Evolutionary conservation across 2,888 invertebrate species (phyloP), one percentile per base, ranked within the genome.

Genomic region (Syrphus vitripennis): DNA sequence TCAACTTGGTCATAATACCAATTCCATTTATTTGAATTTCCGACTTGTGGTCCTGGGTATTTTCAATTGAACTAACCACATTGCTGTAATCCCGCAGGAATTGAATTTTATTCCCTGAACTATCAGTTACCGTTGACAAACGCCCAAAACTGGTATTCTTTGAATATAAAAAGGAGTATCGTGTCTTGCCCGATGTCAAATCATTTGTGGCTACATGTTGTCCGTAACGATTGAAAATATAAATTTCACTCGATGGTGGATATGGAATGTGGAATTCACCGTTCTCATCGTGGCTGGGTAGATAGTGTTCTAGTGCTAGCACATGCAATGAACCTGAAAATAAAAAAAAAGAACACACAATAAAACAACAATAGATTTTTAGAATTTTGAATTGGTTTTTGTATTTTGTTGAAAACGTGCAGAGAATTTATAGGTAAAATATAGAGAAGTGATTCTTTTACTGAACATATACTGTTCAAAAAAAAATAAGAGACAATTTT

Each of bases 101-200:
- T 90, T 97, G 96, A 89, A 99, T 96, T 93, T 97, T 97, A 91
- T 98, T 96, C 88, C 98, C 98, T 4, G 98, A 97, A 79, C 97
- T 97, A 92, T 98, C 98, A 2, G 97, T 98, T 2, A 99, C 98
- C 1, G 97, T 97, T 0, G 97, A 97, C 71, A 99, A 93, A 90
- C 97, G 97, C 0, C 99, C 98, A 89, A 98, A 98, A 91, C 97
- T 98, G 7, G 98, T 98, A 91, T 98, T 98, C 90, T 99, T 99
- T 61, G 98, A 98, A 93, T 99, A 99, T 26, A 98, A 94, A 94
- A 99, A 99, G 61, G 98, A 97, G 92, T 98, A 99, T 91, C 98
- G 95, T 5, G 97, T 97, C 93, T 97, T 97, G 61, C 97, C 98
- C n/a, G 98, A 98, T 59, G 98, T 97, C 80, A 98, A 93, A 92